Evolutionary conservation across 2,113 vertebrate species (phyloP).

Genomic region (Psittacula cyanocephala): DNA sequence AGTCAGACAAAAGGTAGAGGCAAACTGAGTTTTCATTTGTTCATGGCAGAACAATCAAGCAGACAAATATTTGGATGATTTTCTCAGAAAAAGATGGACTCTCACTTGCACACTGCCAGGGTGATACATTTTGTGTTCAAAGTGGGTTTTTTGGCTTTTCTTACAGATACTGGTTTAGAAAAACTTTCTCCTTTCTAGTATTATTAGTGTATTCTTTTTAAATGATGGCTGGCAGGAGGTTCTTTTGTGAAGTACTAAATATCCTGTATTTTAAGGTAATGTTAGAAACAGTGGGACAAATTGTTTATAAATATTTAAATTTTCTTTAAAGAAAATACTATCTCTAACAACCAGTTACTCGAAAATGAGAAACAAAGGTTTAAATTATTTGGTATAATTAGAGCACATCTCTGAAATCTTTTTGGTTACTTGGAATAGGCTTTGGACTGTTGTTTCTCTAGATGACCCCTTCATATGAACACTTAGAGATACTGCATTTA

Average conservation of each 20-base stretch:
- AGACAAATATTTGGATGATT: neutral
- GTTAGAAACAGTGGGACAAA: neutral
- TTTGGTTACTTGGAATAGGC: neutral
- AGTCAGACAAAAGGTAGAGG: conserved; percentile 91
- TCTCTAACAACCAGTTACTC: neutral
- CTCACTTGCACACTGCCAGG: neutral
- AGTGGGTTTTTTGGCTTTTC: neutral
- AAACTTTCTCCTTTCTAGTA: neutral
- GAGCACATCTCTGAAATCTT: neutral
- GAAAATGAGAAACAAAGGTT: neutral
- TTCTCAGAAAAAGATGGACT: neutral
- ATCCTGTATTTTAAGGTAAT: neutral
- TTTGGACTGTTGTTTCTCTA: neutral
- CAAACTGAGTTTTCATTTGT: neutral
- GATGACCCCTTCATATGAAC: neutral
- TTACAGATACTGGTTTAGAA: neutral
- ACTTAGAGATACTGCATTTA: neutral
- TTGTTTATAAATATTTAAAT: neutral
- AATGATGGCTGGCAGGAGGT: neutral
- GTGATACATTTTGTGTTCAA: neutral
- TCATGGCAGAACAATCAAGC: accelerated
- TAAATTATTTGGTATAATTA: neutral
- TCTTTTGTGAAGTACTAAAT: neutral
- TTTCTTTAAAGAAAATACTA: neutral
- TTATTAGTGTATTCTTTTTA: neutral